A percentile compares a stretch with the other conserved stretches of the same genome.
Evolutionary conservation across 2,888 invertebrate genomes (phyloP).

Genomic region (Julus scanicus): DNA sequence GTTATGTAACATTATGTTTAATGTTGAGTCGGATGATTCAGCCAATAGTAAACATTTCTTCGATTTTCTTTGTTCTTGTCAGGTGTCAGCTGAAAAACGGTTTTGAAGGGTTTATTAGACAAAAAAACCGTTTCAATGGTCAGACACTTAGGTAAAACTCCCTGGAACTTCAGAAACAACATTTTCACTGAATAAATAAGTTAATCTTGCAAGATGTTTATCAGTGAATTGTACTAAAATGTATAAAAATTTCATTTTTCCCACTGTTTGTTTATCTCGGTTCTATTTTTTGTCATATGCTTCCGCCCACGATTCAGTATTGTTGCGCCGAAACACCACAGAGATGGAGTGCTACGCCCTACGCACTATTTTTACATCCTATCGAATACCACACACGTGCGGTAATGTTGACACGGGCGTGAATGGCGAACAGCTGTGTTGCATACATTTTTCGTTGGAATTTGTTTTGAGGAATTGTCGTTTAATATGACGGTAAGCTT

Average conservation of each 20-base stretch:
- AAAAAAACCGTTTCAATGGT: too few species aligned
- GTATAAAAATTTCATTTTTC: not conserved
- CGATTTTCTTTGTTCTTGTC: too few species aligned
- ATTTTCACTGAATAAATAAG: too few species aligned
- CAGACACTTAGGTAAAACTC: too few species aligned
- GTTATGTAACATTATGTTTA: too few species aligned
- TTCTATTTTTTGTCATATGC: not conserved
- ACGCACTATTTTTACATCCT: not conserved
- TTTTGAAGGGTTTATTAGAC: too few species aligned
- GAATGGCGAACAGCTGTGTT: not conserved
- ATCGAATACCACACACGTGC: not conserved
- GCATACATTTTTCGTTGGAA: not conserved
- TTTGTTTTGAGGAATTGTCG: not conserved
- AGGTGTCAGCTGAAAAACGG: too few species aligned
- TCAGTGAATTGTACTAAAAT: too few species aligned
- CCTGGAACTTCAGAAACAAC: too few species aligned
- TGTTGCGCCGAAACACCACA: not conserved
- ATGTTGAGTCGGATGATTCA: too few species aligned
- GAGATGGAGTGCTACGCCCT: not conserved
- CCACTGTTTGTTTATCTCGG: not conserved
- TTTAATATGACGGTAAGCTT: slow-evolving; percentile 12
- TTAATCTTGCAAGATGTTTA: too few species aligned
- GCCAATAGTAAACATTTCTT: too few species aligned
- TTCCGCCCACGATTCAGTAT: not conserved
- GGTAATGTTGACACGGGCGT: not conserved